Percentiles rank a stretch among this genome's conserved stretches.
phyloP scores from a whole-genome alignment of 1,140 invertebrate genomes.

The Ooceraea biroi region DNA sequence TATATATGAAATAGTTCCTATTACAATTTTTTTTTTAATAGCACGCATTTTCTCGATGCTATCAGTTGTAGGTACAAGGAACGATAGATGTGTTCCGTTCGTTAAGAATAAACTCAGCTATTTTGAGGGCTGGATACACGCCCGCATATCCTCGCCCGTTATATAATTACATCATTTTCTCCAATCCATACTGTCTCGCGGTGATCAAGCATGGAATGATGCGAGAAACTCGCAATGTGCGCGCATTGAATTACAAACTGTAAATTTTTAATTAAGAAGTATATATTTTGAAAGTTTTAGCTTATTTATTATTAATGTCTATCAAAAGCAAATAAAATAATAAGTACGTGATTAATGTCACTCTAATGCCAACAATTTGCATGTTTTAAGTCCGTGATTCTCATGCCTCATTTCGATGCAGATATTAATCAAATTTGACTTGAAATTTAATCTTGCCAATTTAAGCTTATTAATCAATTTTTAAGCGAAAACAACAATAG shows the following conservation, averaged over 20 bases:
- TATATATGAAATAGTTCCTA: background rate
- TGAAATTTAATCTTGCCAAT: background rate
- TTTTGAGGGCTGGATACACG: slow-evolving; percentile 84
- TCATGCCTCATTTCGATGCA: background rate
- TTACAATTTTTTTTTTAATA: slow-evolving; percentile 29
- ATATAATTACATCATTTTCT: slow-evolving; percentile 83
- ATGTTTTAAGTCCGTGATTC: background rate
- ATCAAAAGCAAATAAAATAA: background rate
- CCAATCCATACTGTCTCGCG: slow-evolving; percentile 69
- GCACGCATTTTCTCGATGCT: slow-evolving; percentile 46
- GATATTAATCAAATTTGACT: slow-evolving; percentile 11
- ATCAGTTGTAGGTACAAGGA: slow-evolving; percentile 74
- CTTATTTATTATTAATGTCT: background rate
- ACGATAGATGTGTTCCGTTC: slow-evolving; percentile 82
- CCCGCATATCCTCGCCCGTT: slow-evolving; percentile 81
- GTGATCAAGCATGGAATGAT: slow-evolving; percentile 23
- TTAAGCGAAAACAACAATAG: slow-evolving; percentile 1
- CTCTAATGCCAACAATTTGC: background rate
- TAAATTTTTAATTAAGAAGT: background rate
- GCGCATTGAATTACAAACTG: background rate
- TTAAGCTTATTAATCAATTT: slow-evolving; percentile 11
- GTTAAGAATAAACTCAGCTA: slow-evolving; percentile 85
- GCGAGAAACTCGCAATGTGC: background rate
- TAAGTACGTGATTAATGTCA: slow-evolving; percentile 3
- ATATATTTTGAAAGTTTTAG: background rate